These are phyloP conservation scores for Taenaris catops DNA, from an alignment of 2,888 invertebrate species.

Conservation along the genomic window DNA sequence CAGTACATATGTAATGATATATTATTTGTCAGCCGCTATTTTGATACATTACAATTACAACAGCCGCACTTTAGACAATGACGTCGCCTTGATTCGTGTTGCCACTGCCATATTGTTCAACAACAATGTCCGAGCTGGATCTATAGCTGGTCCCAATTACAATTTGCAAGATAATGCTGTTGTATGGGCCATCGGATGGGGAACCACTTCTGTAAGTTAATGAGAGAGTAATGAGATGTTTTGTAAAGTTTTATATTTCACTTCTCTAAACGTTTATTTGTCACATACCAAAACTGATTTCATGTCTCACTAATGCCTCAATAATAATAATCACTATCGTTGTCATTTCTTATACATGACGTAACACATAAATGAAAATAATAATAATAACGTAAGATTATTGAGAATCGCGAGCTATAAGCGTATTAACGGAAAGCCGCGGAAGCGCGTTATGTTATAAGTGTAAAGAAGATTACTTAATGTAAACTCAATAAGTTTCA, in stretches of 20 bases:
- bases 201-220: constrained; percentile 29
- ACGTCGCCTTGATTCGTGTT: neutral
- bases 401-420: neutral
- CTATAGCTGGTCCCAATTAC: constrained; percentile 33
- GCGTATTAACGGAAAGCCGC: too few species aligned
- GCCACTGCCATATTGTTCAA: constrained; percentile 13
- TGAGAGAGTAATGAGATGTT: neutral
- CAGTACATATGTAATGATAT: too few species aligned
- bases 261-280: neutral
- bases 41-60: constrained; percentile 3
- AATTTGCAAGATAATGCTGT: constrained; percentile 30
- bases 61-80: neutral
- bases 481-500: too few species aligned
- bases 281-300: neutral
- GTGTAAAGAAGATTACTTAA: too few species aligned
- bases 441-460: too few species aligned
- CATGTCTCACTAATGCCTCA: neutral
- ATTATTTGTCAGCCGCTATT: too few species aligned
- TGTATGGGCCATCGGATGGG: constrained; percentile 41
- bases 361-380: too few species aligned
- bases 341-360: too few species aligned
- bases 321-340: too few species aligned
- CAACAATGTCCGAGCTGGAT: constrained; percentile 24
- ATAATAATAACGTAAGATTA: neutral
- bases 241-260: neutral